These are phyloP conservation scores for Tillus elongatus DNA, from an alignment of 2,888 invertebrate genomes.

Conservation along the genomic window DNA sequence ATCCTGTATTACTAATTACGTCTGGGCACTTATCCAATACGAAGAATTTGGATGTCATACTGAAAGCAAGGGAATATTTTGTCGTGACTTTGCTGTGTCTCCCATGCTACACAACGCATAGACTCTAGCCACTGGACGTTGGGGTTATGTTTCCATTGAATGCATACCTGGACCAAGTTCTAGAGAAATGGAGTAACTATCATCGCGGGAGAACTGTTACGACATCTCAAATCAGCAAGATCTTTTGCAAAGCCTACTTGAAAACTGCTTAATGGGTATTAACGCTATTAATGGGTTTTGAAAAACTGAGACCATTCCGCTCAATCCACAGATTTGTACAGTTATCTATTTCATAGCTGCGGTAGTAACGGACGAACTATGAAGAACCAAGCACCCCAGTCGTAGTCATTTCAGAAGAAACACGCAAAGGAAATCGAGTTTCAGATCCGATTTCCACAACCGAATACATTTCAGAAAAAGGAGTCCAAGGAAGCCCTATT, in stretches of 20 bases:
- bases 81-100: neutral
- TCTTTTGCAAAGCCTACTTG: neutral
- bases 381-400: too few relatives aligned
- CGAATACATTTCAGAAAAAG: too few relatives aligned
- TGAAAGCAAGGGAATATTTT: neutral
- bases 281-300: conserved; percentile 1
- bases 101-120: neutral
- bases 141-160: conserved; percentile 2
- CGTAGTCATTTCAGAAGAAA: too few relatives aligned
- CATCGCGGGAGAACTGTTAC: neutral
- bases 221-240: conserved; percentile 1
- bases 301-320: too few relatives aligned
- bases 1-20: neutral
- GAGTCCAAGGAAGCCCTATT: too few relatives aligned
- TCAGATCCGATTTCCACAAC: too few relatives aligned
- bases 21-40: too few relatives aligned
- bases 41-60: neutral
- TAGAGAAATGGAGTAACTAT: conserved; percentile 5
- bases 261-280: neutral
- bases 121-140: neutral
- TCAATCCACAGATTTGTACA: too few relatives aligned
- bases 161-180: neutral
- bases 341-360: too few relatives aligned
- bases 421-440: too few relatives aligned
- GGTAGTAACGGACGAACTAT: too few relatives aligned